Percentiles rank a stretch among this genome's conserved stretches.
These are phyloP conservation scores for Heteronetta atricapilla DNA, from an alignment of 2,113 vertebrate species.

Conservation along the genomic window DNA sequence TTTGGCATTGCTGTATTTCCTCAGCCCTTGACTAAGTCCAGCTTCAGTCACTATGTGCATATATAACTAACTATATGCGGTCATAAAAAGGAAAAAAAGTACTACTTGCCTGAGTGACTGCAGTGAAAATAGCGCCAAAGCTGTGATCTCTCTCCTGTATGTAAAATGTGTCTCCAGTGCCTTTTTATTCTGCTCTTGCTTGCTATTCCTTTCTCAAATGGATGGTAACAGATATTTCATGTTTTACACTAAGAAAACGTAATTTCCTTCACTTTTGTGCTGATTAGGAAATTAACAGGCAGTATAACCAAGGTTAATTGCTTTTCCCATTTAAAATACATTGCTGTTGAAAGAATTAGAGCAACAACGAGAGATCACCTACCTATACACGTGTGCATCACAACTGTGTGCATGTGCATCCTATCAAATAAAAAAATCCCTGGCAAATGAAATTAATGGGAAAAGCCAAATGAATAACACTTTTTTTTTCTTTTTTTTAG, in stretches of 20 bases:
- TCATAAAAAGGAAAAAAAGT: not conserved
- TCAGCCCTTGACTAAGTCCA: not conserved
- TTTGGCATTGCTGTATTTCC: not conserved
- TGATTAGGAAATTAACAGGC: not conserved
- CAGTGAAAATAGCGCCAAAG: not conserved
- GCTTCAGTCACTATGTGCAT: not conserved
- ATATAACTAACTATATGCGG: not conserved
- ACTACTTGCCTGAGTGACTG: not conserved
- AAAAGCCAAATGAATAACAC: slow-evolving; percentile 22
- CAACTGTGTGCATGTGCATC: not conserved
- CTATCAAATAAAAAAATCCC: not conserved
- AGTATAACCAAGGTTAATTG: not conserved
- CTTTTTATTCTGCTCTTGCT: not conserved
- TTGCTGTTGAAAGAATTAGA: not conserved
- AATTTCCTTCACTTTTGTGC: not conserved
- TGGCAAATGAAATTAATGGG: slow-evolving; percentile 1
- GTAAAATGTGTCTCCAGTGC: not conserved
- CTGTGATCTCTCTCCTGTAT: not conserved
- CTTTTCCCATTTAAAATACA: not conserved
- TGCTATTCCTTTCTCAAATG: not conserved
- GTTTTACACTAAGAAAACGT: not conserved
- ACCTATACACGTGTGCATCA: not conserved
- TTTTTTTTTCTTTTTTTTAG: slow-evolving; percentile 15
- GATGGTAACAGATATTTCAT: not conserved
- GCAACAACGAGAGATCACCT: not conserved